A percentile compares a stretch with the other conserved stretches of the same genome.
Evolutionary conservation across 2,797 vertebrate species (phyloP).

Genomic region (Mus caroli): DNA sequence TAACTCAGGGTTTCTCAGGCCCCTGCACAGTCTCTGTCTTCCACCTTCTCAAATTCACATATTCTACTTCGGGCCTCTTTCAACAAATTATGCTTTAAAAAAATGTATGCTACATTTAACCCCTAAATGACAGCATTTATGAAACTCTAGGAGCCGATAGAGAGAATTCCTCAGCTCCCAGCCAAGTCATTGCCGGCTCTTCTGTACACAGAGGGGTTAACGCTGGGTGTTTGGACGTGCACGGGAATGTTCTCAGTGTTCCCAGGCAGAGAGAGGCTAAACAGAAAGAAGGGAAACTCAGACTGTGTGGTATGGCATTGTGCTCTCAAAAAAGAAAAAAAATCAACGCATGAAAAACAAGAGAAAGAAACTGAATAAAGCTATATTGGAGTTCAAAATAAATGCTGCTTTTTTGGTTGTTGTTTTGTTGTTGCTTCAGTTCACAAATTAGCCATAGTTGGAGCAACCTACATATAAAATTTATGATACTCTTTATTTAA

Average conservation of each 20-base stretch:
- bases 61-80: slow-evolving; percentile 71
- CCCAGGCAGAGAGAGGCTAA: slow-evolving; percentile 81
- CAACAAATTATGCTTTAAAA: slow-evolving; percentile 67
- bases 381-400: slow-evolving; percentile 78
- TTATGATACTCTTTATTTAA: slow-evolving; percentile 1
- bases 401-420: slow-evolving; percentile 34
- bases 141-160: neutral
- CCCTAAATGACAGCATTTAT: neutral
- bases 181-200: neutral
- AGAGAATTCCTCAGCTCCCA: neutral
- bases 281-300: slow-evolving; percentile 80
- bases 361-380: slow-evolving; percentile 77
- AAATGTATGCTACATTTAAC: slow-evolving; percentile 73
- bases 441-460: slow-evolving; percentile 70
- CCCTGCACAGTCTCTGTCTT: slow-evolving; percentile 9
- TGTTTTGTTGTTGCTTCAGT: neutral
- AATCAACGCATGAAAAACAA: slow-evolving; percentile 72
- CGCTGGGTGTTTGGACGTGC: slow-evolving; percentile 71
- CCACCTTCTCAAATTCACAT: slow-evolving; percentile 75
- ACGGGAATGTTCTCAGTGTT: slow-evolving; percentile 80
- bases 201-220: slow-evolving; percentile 79
- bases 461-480: slow-evolving; percentile 62
- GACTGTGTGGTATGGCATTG: slow-evolving; percentile 68
- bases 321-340: slow-evolving; percentile 73
- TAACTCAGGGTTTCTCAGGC: neutral